Base-by-base conservation (phyloP, 2,888 invertebrate genomes). In the Hirudinaria manillensis region DNA sequence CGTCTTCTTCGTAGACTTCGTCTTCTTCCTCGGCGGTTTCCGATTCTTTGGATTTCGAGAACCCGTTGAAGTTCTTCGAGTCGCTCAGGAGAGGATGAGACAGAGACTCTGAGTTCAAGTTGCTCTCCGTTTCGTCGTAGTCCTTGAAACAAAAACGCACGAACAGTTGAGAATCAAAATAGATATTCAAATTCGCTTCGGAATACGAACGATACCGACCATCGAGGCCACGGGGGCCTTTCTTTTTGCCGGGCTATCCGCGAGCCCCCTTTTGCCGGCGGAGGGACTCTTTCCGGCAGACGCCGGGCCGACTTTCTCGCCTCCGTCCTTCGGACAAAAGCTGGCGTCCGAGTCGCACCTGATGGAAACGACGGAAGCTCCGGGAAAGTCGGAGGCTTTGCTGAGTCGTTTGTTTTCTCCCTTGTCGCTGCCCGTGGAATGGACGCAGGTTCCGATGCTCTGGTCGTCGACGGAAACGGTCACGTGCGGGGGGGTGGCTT, bases 331-430 rank as follows among this genome's bases (percentile, higher is more conserved):
- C 61, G 19, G 27, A 21, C 21, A 27, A 61, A 24, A 10, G 16
- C 32, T 68, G 68, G 36, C 32, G 36, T 36, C 36, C n/a, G 36
- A 27, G 66, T 75, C 71, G 10, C 10, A 45, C 19, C 36, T 53
- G 27, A 55, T 66, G 3, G 27, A 19, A n/a, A 16, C 61, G 34
- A n/a, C 32, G 2, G 27, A 34, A 29, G 24, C 36, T 4, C 36
- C 61, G 65, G 32, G 24, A 38, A n/a, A 53, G 38, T 61, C 55
- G 36, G 34, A 65, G 65, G n/a, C n/a, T 29, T 34, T 73, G 65
- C 61, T 56, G 73, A 32, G 32, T 65, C 36, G 21, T 32, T 51
- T 72, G 32, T 4, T 24, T 55, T 51, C 34, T 1, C 21, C n/a
- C 53, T 53, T 32, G 55, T 6, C 32, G 36, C 45, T 38, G 38